phyloP scores from a whole-genome alignment of 2,888 invertebrate genomes.

The Clanis bilineata region DNA sequence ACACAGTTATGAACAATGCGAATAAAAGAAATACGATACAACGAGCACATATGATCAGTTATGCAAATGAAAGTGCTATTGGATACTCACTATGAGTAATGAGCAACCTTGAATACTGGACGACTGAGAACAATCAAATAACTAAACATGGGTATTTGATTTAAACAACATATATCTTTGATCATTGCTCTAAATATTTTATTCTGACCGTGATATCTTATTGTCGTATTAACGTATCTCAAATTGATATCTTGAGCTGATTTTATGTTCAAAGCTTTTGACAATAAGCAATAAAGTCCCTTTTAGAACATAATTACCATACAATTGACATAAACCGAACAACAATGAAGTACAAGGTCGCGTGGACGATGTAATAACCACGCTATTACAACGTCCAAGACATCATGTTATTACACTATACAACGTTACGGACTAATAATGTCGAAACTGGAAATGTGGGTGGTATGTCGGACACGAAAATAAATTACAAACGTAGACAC shows the following conservation, averaged over 20 bases:
- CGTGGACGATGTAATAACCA: conserved; percentile 35
- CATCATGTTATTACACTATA: conserved; percentile 41
- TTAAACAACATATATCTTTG: background rate
- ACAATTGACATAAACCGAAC: conserved; percentile 10
- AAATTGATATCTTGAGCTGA: background rate
- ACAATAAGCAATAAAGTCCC: background rate
- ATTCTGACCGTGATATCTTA: background rate
- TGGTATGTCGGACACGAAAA: conserved; percentile 29
- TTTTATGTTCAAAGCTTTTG: background rate
- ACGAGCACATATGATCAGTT: conserved; percentile 29
- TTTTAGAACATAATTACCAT: background rate
- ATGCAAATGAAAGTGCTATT: conserved; percentile 14
- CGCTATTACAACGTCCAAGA: conserved; percentile 35
- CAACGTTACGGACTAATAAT: conserved; percentile 41
- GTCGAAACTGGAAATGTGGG: conserved; percentile 44
- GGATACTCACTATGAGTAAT: background rate
- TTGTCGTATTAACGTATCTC: background rate
- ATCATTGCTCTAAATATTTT: background rate
- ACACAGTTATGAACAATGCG: conserved; percentile 45
- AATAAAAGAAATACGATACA: conserved; percentile 36
- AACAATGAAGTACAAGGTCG: conserved; percentile 42
- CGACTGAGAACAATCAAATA: background rate
- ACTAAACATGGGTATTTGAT: background rate
- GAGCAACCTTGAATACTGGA: conserved; percentile 9
- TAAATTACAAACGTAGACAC: conserved; percentile 24